Evolutionary conservation across 2,888 invertebrate genomes (phyloP).

Genomic region (Drosophila barbarae): DNA sequence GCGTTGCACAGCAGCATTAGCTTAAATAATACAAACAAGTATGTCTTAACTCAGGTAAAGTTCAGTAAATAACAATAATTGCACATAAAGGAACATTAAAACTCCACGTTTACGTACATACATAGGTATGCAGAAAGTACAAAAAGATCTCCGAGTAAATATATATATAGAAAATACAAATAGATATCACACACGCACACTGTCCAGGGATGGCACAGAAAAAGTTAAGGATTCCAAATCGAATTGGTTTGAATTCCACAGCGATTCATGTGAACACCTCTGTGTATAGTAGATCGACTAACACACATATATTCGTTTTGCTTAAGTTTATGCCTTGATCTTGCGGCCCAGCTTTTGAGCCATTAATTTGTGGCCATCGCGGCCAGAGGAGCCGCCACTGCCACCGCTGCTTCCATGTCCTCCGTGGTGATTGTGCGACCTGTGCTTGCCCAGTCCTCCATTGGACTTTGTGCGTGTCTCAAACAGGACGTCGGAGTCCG

Average conservation of each 20-base stretch:
- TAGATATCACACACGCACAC: constrained; percentile 42
- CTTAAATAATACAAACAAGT: constrained; percentile 12
- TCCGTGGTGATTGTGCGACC: constrained; percentile 37
- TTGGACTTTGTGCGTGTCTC: constrained; percentile 83
- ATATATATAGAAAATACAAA: constrained; percentile 37
- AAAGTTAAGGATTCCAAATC: neutral
- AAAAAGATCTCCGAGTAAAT: constrained; percentile 52
- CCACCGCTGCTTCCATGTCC: constrained; percentile 48
- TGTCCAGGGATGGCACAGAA: constrained; percentile 2
- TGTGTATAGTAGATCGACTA: constrained; percentile 32
- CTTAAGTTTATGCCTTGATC: constrained; percentile 76
- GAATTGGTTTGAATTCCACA: neutral
- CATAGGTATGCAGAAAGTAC: constrained; percentile 47
- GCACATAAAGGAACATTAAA: constrained; percentile 35
- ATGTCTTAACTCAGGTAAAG: constrained; percentile 10
- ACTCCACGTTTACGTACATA: constrained; percentile 15
- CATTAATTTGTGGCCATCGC: constrained; percentile 68
- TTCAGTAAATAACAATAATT: constrained; percentile 17
- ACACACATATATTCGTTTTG: constrained; percentile 27
- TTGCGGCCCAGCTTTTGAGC: constrained; percentile 78
- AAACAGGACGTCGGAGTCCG: constrained; percentile 91
- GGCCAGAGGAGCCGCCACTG: constrained; percentile 41
- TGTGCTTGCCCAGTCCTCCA: constrained; percentile 72
- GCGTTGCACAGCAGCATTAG: constrained; percentile 39
- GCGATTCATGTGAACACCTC: neutral